phyloP scores from a whole-genome alignment of 2,797 vertebrate species.

The Tenualosa thibaudeaui region DNA sequence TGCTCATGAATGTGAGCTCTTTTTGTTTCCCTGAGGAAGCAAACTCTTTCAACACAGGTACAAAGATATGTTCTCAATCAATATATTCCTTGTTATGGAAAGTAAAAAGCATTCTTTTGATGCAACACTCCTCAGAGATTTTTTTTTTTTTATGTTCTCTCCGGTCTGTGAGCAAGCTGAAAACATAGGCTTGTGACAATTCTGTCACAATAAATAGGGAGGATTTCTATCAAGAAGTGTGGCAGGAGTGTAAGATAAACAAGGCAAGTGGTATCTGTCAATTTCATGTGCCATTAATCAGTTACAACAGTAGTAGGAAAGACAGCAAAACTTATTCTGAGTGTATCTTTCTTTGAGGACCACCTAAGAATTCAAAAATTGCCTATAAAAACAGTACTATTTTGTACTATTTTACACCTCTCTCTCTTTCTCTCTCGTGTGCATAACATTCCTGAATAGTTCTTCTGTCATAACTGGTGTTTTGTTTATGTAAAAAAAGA shows the following conservation, averaged over 20 bases:
- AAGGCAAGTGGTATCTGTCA: not conserved
- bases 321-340: not conserved
- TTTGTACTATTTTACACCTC: not conserved
- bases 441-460: not conserved
- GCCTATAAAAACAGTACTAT: too few species aligned
- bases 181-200: conserved; percentile 46
- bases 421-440: not conserved
- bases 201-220: conserved; percentile 53
- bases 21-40: conserved; percentile 58
- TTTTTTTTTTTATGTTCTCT: conserved; percentile 46
- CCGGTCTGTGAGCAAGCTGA: conserved; percentile 9
- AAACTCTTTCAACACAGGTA: conserved; percentile 57
- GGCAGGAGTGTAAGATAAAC: not conserved
- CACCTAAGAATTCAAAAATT: not conserved
- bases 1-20: conserved; percentile 42
- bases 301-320: not conserved
- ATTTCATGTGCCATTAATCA: not conserved
- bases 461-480: not conserved
- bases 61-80: conserved; percentile 67
- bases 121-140: conserved; percentile 60
- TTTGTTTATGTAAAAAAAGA: not conserved
- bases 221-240: conserved; percentile 19
- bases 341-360: not conserved
- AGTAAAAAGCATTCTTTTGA: conserved; percentile 61
- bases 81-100: conserved; percentile 59